phyloP scores from a whole-genome alignment of 2,888 invertebrate species.

The Morpho achilles region DNA sequence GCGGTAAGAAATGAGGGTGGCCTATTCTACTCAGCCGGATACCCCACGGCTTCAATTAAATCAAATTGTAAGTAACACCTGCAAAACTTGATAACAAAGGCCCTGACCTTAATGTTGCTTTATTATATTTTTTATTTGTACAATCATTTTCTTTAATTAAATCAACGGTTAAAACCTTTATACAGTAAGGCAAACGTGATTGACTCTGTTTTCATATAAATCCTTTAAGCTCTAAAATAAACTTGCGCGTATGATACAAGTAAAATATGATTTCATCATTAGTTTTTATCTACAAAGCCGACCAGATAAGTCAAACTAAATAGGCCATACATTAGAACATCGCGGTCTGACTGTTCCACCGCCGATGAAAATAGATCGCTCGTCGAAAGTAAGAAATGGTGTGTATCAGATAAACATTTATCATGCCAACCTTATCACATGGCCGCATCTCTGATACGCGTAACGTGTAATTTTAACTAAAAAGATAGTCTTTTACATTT shows the following conservation, averaged over 20 bases:
- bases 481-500: too few species aligned
- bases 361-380: slow-evolving; percentile 22
- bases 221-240: neutral
- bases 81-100: too few species aligned
- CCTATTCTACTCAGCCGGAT: too few species aligned
- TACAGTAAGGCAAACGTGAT: too few species aligned
- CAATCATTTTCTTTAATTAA: too few species aligned
- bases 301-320: slow-evolving; percentile 20
- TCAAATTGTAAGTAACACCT: too few species aligned
- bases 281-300: slow-evolving; percentile 13
- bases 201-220: too few species aligned
- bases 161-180: too few species aligned
- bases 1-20: too few species aligned
- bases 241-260: slow-evolving; percentile 8
- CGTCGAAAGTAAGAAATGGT: slow-evolving; percentile 25
- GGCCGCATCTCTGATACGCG: slow-evolving; percentile 16
- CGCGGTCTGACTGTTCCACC: slow-evolving; percentile 17
- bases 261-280: slow-evolving; percentile 12
- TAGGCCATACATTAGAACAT: slow-evolving; percentile 17
- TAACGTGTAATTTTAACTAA: neutral
- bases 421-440: slow-evolving; percentile 23
- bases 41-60: too few species aligned
- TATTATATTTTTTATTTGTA: too few species aligned
- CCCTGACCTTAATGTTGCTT: too few species aligned
- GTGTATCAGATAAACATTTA: slow-evolving; percentile 25